A percentile compares a stretch with the other conserved stretches of the same genome.
These are phyloP conservation scores for Sinhomidia bicolor DNA, from an alignment of 2,888 invertebrate species.

Conservation along the genomic window DNA sequence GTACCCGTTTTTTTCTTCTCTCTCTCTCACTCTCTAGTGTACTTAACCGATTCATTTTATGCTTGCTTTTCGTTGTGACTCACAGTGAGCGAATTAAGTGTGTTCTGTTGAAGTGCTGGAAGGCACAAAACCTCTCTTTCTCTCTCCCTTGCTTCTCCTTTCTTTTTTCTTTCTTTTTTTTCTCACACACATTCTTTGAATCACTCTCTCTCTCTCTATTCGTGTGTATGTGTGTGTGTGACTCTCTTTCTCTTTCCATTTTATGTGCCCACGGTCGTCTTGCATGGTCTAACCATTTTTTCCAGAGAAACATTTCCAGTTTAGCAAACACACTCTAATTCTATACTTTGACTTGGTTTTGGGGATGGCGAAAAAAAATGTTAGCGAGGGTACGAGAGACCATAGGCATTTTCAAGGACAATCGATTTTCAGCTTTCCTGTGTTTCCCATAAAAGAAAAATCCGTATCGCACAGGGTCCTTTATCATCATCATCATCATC, in stretches of 20 bases:
- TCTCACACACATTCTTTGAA: not conserved
- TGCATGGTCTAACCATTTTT: slow-evolving; percentile 9
- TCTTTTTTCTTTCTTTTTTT: not conserved
- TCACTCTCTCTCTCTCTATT: not conserved
- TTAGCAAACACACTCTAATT: not conserved
- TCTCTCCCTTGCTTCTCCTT: not conserved
- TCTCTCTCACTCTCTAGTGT: not conserved
- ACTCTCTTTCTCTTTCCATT: too few relatives aligned
- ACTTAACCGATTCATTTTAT: slow-evolving; percentile 12
- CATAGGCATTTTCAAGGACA: slow-evolving; percentile 78
- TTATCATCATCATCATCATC: not conserved
- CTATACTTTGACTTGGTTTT: not conserved
- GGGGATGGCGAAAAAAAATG: not conserved
- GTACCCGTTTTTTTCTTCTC: not conserved
- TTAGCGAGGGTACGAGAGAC: slow-evolving; percentile 37
- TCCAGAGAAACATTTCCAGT: not conserved
- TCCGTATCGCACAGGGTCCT: slow-evolving; percentile 19
- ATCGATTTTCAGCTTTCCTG: slow-evolving; percentile 77
- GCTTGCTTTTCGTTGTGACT: not conserved
- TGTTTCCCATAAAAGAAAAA: slow-evolving; percentile 40
- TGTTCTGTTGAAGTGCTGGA: not conserved
- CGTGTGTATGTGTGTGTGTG: too few relatives aligned
- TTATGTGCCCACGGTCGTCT: slow-evolving; percentile 32
- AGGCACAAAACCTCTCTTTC: not conserved
- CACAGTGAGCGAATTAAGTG: not conserved